phyloP scores from a whole-genome alignment of 2,113 vertebrate genomes.

The Ranitomeya variabilis region DNA sequence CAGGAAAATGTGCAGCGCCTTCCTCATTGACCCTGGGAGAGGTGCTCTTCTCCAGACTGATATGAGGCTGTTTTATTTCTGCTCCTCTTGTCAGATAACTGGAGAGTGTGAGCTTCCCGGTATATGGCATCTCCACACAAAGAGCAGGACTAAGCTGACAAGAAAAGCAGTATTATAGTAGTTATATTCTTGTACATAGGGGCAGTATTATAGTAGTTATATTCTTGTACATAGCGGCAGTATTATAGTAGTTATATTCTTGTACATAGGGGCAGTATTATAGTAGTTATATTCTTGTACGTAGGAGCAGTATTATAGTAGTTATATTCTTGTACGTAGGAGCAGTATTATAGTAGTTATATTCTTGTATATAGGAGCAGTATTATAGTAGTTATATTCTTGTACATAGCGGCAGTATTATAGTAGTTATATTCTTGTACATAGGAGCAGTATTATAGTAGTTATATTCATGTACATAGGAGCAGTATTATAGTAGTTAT shows the following conservation, averaged over 20 bases:
- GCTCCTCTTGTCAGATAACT: slow-evolving; percentile 20
- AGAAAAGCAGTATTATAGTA: not conserved
- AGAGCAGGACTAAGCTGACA: not conserved
- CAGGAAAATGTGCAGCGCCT: slow-evolving; percentile 14
- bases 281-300: too few relatives aligned
- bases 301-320: too few relatives aligned
- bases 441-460: not conserved
- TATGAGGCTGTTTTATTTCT: slow-evolving; percentile 8
- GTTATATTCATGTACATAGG: not conserved
- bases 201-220: too few relatives aligned
- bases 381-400: too few relatives aligned
- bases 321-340: too few relatives aligned
- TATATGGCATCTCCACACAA: not conserved
- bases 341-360: too few relatives aligned
- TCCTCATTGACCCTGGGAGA: slow-evolving; percentile 42
- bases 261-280: too few relatives aligned
- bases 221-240: too few relatives aligned
- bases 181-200: too few relatives aligned
- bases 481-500: not conserved
- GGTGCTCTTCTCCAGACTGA: slow-evolving; percentile 36
- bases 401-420: too few relatives aligned
- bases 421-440: not conserved
- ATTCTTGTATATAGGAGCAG: too few relatives aligned
- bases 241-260: too few relatives aligned
- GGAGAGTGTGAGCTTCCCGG: not conserved